Conservation (phyloP, 1,140 invertebrate species). For the Myzus persicae region DNA sequence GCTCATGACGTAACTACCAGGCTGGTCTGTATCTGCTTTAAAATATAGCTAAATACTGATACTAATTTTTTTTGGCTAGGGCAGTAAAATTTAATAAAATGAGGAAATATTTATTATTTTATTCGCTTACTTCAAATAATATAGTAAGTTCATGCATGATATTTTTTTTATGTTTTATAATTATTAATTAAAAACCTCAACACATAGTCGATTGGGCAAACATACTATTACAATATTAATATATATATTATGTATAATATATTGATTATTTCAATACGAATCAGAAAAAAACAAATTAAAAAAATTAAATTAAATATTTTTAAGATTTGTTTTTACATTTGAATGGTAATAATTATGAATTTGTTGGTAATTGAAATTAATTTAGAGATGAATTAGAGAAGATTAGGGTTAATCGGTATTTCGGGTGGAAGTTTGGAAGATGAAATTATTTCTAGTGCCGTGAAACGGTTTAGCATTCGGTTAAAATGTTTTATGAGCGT, state of each 20-base stretch:
- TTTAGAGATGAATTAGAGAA: too few relatives aligned
- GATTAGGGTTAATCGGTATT: neutral
- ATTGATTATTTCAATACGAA: neutral
- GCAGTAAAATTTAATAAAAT: neutral
- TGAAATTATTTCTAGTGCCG: neutral
- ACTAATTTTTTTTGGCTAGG: neutral
- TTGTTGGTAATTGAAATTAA: neutral
- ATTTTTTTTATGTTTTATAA: neutral
- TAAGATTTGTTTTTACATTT: neutral
- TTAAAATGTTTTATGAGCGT: too few relatives aligned
- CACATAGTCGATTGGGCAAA: too few relatives aligned
- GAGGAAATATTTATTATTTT: too few relatives aligned
- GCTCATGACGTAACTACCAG: too few relatives aligned
- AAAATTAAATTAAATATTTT: too few relatives aligned
- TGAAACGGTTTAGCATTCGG: neutral
- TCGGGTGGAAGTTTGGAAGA: neutral
- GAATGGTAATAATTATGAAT: neutral
- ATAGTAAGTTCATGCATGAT: accelerated
- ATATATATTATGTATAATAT: neutral
- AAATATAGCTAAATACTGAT: neutral
- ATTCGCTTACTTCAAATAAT: neutral
- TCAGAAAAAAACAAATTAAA: too few relatives aligned
- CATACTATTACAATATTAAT: neutral
- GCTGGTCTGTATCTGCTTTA: too few relatives aligned
- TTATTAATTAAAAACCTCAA: neutral